Percentiles rank a stretch among this genome's conserved stretches.
Conservation (phyloP, 2,888 invertebrate genomes). For the Steromphala cineraria region DNA sequence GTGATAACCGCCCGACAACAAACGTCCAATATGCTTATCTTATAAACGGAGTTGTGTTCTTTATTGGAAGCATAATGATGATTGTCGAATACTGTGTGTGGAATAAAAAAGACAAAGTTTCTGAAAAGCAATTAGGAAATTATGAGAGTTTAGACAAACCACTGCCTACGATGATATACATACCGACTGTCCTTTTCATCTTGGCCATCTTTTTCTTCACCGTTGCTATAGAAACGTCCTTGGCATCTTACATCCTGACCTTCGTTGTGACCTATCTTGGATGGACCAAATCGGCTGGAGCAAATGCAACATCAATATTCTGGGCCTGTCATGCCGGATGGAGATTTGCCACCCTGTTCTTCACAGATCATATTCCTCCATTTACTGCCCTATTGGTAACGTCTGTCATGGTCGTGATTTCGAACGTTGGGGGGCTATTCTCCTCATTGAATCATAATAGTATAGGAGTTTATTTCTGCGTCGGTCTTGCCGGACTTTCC, state of each 20-base stretch:
- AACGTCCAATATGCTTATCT: background rate
- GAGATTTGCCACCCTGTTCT: background rate
- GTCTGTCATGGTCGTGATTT: background rate
- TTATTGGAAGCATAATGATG: background rate
- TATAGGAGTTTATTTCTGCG: background rate
- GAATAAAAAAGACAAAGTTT: background rate
- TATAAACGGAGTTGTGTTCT: background rate
- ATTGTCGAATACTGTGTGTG: background rate
- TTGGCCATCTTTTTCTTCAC: background rate
- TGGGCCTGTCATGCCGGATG: background rate
- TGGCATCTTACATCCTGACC: background rate
- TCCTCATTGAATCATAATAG: background rate
- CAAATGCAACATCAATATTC: background rate
- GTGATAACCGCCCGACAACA: background rate
- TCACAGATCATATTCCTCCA: background rate
- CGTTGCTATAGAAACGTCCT: background rate
- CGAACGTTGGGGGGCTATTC: background rate
- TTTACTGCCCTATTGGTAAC: background rate
- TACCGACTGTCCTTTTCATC: background rate
- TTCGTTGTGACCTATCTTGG: background rate
- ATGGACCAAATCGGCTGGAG: background rate
- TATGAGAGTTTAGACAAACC: background rate
- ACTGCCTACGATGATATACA: background rate
- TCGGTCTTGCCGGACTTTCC: background rate
- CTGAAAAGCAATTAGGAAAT: too few relatives aligned